Conservation (phyloP, 2,797 vertebrate genomes). For the Lepilemur ruficaudatus region DNA sequence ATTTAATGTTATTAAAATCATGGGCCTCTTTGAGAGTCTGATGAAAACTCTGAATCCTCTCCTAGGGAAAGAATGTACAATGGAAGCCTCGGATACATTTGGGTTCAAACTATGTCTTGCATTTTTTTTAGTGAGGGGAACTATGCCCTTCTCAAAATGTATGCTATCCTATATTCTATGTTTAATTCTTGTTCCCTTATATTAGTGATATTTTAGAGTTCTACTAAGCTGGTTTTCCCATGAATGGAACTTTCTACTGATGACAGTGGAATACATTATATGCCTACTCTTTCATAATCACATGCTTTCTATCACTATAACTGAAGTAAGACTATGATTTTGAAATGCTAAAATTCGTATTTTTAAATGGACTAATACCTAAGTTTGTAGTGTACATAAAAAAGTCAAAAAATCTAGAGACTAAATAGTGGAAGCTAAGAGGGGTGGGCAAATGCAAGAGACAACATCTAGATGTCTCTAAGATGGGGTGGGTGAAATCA, state of each 20-base stretch:
- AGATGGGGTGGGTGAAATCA: background rate
- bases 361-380: background rate
- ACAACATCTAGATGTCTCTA: background rate
- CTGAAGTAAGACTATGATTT: background rate
- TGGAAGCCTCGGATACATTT: background rate
- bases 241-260: background rate
- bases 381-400: background rate
- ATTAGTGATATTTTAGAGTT: background rate
- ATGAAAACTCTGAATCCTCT: background rate
- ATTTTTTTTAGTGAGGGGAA: background rate
- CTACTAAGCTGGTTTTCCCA: background rate
- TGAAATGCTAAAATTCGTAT: background rate
- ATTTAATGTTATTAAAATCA: constrained; percentile 18
- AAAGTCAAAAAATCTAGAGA: background rate
- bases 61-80: background rate
- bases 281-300: background rate
- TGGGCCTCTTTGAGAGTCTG: background rate
- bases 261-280: background rate
- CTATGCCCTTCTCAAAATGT: background rate
- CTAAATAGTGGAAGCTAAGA: background rate
- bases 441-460: background rate
- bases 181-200: background rate
- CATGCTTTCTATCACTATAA: background rate
- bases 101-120: background rate
- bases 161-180: background rate